Evolutionary conservation across 2,888 invertebrate species (phyloP).

Genomic region (Epinotia demarniana): DNA sequence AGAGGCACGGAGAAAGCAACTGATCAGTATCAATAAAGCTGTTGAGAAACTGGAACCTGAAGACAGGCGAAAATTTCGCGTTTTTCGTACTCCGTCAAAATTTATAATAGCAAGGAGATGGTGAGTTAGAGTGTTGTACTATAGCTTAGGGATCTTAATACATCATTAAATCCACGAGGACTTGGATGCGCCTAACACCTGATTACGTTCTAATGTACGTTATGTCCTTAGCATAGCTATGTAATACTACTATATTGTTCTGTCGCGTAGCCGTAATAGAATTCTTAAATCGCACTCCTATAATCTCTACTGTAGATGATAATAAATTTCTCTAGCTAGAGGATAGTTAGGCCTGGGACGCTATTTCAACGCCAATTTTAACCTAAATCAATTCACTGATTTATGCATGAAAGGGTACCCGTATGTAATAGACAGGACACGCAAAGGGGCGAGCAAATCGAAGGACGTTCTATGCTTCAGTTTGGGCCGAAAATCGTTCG

Average conservation of each 20-base stretch:
- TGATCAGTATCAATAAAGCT: background rate
- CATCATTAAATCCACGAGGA: background rate
- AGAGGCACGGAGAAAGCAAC: background rate
- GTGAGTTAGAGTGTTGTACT: background rate
- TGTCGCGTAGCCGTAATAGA: too few relatives aligned
- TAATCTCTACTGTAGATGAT: too few relatives aligned
- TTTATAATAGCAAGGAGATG: conserved; percentile 16
- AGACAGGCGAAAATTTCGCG: conserved; percentile 2
- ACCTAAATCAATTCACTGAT: too few relatives aligned
- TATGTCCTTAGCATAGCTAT: background rate
- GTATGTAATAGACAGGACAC: too few relatives aligned
- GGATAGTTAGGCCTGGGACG: too few relatives aligned
- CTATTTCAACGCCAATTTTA: too few relatives aligned
- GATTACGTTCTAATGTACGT: background rate
- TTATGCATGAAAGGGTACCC: too few relatives aligned
- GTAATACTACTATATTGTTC: background rate
- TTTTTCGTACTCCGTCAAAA: conserved; percentile 16
- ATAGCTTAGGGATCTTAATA: background rate
- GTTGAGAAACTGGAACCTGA: conserved; percentile 1
- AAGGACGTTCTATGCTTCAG: too few relatives aligned
- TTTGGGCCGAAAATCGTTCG: too few relatives aligned
- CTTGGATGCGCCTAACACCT: background rate
- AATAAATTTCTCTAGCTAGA: too few relatives aligned
- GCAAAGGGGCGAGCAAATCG: too few relatives aligned
- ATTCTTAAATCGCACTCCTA: too few relatives aligned